Evolutionary conservation across 2,113 vertebrate genomes (phyloP), one percentile per base, ranked within the genome.

Genomic region (Lepidothrix coronata): DNA sequence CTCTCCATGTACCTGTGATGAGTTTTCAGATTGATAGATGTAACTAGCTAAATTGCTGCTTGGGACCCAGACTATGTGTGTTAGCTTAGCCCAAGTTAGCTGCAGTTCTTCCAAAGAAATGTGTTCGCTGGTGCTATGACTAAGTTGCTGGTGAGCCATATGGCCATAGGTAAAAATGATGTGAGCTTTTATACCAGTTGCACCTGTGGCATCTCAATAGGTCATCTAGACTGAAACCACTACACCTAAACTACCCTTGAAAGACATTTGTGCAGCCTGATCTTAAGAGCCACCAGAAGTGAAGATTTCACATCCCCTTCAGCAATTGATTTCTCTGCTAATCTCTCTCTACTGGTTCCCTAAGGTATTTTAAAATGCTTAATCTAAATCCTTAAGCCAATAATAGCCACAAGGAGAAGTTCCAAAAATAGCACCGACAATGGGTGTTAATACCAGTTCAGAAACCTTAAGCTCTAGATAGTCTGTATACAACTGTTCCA

Each of bases 291-390:
- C n/a, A 86, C 17, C 39, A 39, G 22, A 86, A 80, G 41, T 41
- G 68, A 85, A 83, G 44, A 46, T 44, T 78, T 91, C 58, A 48
- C 13, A 72, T 55, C 15, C 13, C 23, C 72, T 85, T 83, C 72
- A 83, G 82, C 75, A 88, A 90, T 8, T 70, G 81, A 93, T 90
- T 94, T 89, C 78, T 81, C 25, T 67, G 68, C 48, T 91, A 84
- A 75, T 48, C 27, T 94, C 86, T 82, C n/a, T 84, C 59, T 37
- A 21, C 49, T 54, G 16, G 23, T 76, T 83, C 78, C 37, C 62
- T 83, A 52, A 77, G 58, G 67, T 94, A 79, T 89, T 96, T 93
- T 65, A 85, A 94, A 93, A 85, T 67, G 35, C 55, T 90, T 83
- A 80, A 77, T 93, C 63, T 88, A 83, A 95, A 86, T 72, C 71